Percentiles rank a stretch among this genome's conserved stretches.
Evolutionary conservation across 2,113 vertebrate species (phyloP).

Genomic region (Ceyx margarethae): DNA sequence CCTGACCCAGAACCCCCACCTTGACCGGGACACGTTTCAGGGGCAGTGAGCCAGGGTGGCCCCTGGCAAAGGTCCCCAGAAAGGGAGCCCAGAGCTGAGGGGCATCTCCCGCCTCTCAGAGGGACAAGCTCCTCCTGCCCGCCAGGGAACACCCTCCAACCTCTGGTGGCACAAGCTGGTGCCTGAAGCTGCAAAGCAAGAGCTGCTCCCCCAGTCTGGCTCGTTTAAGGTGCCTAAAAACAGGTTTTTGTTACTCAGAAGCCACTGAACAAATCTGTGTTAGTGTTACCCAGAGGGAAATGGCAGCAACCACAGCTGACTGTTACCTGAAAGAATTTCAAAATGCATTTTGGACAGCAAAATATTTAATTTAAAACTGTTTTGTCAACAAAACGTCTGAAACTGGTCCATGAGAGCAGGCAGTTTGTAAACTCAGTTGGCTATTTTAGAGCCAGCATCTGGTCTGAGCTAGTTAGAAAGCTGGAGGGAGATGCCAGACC

Average conservation of each 20-base stretch:
- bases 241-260: not conserved
- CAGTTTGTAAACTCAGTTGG: not conserved
- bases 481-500: not conserved
- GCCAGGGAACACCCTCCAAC: not conserved
- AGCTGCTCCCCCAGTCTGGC: not conserved
- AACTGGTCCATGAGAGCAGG: not conserved
- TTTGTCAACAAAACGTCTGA: not conserved
- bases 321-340: slow-evolving; percentile 7
- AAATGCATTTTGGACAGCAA: not conserved
- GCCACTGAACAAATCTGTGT: not conserved
- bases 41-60: fast-evolving
- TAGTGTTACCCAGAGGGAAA: not conserved
- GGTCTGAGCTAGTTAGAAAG: not conserved
- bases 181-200: not conserved
- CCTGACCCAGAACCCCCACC: not conserved
- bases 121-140: not conserved
- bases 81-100: fast-evolving
- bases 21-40: not conserved
- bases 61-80: not conserved
- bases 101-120: not conserved
- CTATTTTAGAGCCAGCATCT: not conserved
- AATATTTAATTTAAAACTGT: slow-evolving; percentile 7
- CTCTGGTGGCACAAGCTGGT: fast-evolving
- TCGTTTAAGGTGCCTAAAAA: not conserved
- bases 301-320: not conserved